A percentile compares a stretch with the other conserved stretches of the same genome.
These are phyloP conservation scores for Porites rus DNA, from an alignment of 92 coral and sea anemone genomes.

Conservation along the genomic window DNA sequence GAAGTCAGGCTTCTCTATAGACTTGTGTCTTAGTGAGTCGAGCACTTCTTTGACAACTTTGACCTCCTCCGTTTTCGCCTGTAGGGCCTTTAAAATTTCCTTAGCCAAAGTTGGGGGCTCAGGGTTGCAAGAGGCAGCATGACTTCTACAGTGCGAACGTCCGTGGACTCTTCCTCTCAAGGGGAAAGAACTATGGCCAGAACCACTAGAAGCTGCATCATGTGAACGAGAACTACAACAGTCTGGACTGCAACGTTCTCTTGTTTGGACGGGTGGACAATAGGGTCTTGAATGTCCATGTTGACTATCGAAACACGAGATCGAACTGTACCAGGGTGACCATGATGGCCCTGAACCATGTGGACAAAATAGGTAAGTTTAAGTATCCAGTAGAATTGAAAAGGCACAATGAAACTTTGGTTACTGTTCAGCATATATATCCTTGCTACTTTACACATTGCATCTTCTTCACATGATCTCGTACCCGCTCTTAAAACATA, in stretches of 20 bases:
- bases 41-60: too few relatives aligned
- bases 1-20: too few relatives aligned
- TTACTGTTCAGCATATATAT: not conserved
- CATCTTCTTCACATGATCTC: not conserved
- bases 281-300: too few relatives aligned
- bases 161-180: not conserved
- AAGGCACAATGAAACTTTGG: conserved; percentile 17
- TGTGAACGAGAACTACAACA: not conserved
- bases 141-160: conserved; percentile 32
- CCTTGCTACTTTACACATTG: conserved; percentile 1
- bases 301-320: not conserved
- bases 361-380: conserved; percentile 1
- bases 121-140: not conserved
- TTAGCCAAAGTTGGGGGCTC: not conserved
- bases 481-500: not conserved
- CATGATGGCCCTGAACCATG: conserved; percentile 11
- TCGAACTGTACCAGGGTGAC: conserved; percentile 35
- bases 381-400: conserved; percentile 3
- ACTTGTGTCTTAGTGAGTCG: too few relatives aligned
- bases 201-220: conserved; percentile 16
- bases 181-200: conserved; percentile 1
- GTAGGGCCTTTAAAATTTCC: conserved; percentile 11
- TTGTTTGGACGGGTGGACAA: too few relatives aligned
- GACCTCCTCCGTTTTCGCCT: conserved; percentile 10
- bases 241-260: not conserved